Evolutionary conservation across 2,113 vertebrate genomes (phyloP).

Genomic region (Austrofundulus limnaeus): DNA sequence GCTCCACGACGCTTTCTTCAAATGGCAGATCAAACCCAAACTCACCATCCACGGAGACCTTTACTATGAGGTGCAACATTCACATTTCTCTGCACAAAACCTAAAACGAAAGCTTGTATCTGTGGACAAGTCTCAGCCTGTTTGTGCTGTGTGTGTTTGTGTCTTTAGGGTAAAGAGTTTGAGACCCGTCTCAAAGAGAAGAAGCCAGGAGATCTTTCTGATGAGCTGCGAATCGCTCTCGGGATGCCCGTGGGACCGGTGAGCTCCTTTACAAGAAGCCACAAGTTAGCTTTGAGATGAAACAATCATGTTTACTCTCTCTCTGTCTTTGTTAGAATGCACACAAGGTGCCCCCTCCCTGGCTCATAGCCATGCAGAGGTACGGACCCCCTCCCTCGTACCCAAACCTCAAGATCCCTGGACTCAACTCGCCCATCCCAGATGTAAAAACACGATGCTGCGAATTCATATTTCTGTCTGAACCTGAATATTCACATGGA

Average conservation of each 20-base stretch:
- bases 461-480: neutral
- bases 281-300: neutral
- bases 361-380: constrained; percentile 93
- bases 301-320: neutral
- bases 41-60: constrained; percentile 93
- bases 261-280: constrained; percentile 40
- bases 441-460: constrained; percentile 73
- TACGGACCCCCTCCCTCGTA: constrained; percentile 92
- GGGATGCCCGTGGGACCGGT: constrained; percentile 94
- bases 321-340: constrained; percentile 78
- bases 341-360: constrained; percentile 92
- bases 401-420: constrained; percentile 91
- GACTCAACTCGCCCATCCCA: constrained; percentile 89
- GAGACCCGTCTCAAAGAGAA: constrained; percentile 94
- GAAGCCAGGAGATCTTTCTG: constrained; percentile 91
- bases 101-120: neutral
- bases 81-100: neutral
- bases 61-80: constrained; percentile 86
- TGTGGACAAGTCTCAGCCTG: fast-evolving
- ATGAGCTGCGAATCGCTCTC: constrained; percentile 88
- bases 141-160: neutral
- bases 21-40: constrained; percentile 96
- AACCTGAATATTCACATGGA: neutral
- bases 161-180: constrained; percentile 90
- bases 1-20: constrained; percentile 95